Evolutionary conservation across 2,113 vertebrate species (phyloP), one percentile per base, ranked within the genome.

Genomic region (Coptodon rendalli): DNA sequence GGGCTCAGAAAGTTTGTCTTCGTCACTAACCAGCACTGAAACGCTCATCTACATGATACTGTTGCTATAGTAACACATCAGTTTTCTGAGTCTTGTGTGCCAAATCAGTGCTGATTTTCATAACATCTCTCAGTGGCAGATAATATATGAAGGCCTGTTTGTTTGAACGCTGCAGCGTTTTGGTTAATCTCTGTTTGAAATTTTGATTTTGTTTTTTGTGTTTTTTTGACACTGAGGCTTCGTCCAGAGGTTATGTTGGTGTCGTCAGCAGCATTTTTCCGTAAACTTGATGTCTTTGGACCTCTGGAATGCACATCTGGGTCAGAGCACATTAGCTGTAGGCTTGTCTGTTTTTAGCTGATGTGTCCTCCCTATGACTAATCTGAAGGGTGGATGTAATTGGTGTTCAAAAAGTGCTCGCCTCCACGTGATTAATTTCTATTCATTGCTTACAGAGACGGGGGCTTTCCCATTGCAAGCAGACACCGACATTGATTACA

Each of bases 401-500:
- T 89, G 87, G 56, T 88, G 87, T 91, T 92, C 50, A 66, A 43
- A 63, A 89, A 90, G 87, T 91, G 88, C 92, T 91, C 43, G 82
- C 89, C 89, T 93, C 84, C 40, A 83, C 89, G 87, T 90, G 66
- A 84, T 92, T 68, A 16, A 57, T 93, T 92, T 92, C 27, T 82
- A 73, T 87, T 80, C 19, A 56, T 85, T 91, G 88, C 79, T 92
- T 90, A 86, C 48, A 85, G 53, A 83, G 63, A 83, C 29, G 5
- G 40, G 80, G 88, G 86, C 27, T 87, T 91, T 89, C 86, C 61
- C 38, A 82, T 52, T n/a, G 71, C 83, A 63, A 84, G 85, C 82
- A 84, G 82, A 61, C 81, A 59, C 78, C 5, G 38, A 88, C 86
- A 61, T 88, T 38, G 59, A 87, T 84, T 91, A 40, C 84, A 91